These are phyloP conservation scores for Diadumene lineata DNA, from an alignment of 92 coral and sea anemone genomes.

Conservation along the genomic window DNA sequence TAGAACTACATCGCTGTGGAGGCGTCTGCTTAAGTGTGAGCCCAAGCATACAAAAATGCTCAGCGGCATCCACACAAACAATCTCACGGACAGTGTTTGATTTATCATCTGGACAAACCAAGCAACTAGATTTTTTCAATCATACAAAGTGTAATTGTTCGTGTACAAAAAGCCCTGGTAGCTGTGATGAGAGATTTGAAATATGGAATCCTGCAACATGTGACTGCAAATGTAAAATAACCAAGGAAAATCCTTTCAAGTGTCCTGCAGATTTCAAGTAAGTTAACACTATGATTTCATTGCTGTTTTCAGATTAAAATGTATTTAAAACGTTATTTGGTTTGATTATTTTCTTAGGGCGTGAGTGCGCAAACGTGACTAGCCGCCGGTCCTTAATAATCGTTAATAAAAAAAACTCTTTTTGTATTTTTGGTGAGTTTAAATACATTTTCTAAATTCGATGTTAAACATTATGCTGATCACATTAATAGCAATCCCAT, in stretches of 20 bases:
- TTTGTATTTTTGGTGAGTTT: too few species aligned
- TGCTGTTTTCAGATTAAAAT: too few species aligned
- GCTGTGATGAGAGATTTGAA: slow-evolving; percentile 26
- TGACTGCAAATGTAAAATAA: slow-evolving; percentile 30
- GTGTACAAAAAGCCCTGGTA: slow-evolving; percentile 44
- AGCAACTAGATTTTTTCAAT: slow-evolving; percentile 6
- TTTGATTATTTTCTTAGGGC: too few species aligned
- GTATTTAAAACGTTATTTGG: too few species aligned
- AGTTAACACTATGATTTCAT: too few species aligned
- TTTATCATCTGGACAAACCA: background rate
- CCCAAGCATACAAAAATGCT: slow-evolving; percentile 43
- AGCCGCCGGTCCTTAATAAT: too few species aligned
- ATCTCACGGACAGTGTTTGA: background rate
- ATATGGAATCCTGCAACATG: slow-evolving; percentile 33
- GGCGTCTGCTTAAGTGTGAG: slow-evolving; percentile 53
- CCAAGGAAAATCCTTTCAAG: slow-evolving; percentile 20
- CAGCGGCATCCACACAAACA: slow-evolving; percentile 13
- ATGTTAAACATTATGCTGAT: too few species aligned
- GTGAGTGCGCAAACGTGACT: too few species aligned
- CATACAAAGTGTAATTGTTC: slow-evolving; percentile 53
- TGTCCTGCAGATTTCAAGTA: slow-evolving; percentile 35
- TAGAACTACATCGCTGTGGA: slow-evolving; percentile 66
- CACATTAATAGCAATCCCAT: too few species aligned
- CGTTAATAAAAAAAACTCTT: too few species aligned
- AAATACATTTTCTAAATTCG: too few species aligned